Base-by-base conservation (phyloP, 1,140 invertebrate genomes). In the Drosophila kepulauana region DNA sequence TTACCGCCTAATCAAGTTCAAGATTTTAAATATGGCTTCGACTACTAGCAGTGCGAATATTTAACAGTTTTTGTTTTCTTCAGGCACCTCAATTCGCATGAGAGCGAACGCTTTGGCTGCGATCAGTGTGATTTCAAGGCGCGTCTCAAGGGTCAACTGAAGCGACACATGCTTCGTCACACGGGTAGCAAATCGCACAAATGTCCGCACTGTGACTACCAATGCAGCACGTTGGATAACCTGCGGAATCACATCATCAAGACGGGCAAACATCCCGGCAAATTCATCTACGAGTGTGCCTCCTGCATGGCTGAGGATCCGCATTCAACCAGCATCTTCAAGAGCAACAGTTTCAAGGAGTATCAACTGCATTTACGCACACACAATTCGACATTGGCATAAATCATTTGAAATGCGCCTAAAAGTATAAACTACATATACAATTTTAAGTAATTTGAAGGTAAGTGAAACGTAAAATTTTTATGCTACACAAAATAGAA, bases 221-320 rank as follows among this genome's bases (percentile, higher is more conserved):
- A 94, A 1, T 97, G 97, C 90, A 97, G 96, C 75, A 96, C 95
- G 78, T 88, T 95, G 95, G 97, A 98, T 91, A 98, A 98, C 92
- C 94, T 98, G 5, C 94, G 97, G 1, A 98, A 98, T 82, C 97
- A 98, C 92, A 95, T 97, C 3, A 91, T 97, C 0, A 95, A 95
- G n/a, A 97, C 96, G 1, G 95, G 94, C 58, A 95, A 96, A 49
- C 97, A 98, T 92, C 94, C 94, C 1, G 97, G 96, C 3, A 94
- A 96, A 81, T 95, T 92, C 65, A 94, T 98, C 7, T 98, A 98
- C 92, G 94, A 96, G 28, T 98, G 97, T 86, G 93, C 93, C 25
- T 93, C 93, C 51, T 97, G 96, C 86, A 49, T 38, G 5, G 69
- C 96, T 85, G 51, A 35, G 2, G 70, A 58, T 1, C 75, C 59